Evolutionary conservation across 2,888 invertebrate species (phyloP).

Genomic region (Arctia plantaginis): DNA sequence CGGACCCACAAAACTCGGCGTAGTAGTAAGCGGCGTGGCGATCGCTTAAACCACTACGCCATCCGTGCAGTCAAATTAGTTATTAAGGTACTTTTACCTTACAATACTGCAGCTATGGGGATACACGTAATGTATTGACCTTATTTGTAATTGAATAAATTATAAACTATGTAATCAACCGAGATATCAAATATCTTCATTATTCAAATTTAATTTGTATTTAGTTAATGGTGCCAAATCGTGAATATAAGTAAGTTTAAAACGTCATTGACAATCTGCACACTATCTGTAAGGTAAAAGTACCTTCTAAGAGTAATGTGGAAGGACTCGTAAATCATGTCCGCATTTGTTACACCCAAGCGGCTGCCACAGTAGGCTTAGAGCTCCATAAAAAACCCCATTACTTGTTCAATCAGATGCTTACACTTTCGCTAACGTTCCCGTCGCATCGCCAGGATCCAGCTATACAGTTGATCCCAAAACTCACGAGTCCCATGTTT

Average conservation of each 20-base stretch:
- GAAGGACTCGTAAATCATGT: background rate
- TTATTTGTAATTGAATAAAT: background rate
- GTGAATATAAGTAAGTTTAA: background rate
- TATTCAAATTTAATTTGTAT: background rate
- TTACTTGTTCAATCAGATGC: background rate
- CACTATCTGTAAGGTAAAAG: background rate
- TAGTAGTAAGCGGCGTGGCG: too few species aligned
- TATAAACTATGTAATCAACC: background rate
- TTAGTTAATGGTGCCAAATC: background rate
- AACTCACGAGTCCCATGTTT: background rate
- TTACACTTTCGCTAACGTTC: background rate
- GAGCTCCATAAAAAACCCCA: background rate
- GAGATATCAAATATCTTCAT: background rate
- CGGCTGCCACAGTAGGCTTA: background rate
- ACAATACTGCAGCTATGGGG: too few species aligned
- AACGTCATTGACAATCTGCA: background rate
- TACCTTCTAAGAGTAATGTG: too few species aligned
- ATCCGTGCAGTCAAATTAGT: too few species aligned
- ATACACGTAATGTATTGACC: constrained; percentile 1
- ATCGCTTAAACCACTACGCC: too few species aligned
- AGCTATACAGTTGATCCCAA: background rate
- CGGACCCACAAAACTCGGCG: too few species aligned
- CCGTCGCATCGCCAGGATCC: background rate
- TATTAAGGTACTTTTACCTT: too few species aligned
- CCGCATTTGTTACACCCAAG: background rate